Percentiles rank a stretch among this genome's conserved stretches.
phyloP scores from a whole-genome alignment of 2,888 invertebrate genomes.

The Polietes domitor region DNA sequence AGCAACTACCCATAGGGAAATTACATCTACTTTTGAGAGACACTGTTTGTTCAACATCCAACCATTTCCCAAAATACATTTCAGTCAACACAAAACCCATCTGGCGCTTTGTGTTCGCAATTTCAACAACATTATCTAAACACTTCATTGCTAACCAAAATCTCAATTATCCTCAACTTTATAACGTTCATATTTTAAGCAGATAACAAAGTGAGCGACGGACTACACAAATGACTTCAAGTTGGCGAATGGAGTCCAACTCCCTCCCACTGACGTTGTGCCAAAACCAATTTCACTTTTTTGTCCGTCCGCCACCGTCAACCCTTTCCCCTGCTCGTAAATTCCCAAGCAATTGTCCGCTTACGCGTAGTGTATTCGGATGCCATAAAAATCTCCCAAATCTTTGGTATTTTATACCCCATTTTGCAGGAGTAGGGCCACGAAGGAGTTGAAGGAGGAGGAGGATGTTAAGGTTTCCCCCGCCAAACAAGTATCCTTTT shows the following conservation, averaged over 20 bases:
- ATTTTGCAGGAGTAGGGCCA: slow-evolving; percentile 29
- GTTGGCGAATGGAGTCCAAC: not conserved
- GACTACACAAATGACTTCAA: slow-evolving; percentile 3
- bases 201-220: slow-evolving; percentile 62
- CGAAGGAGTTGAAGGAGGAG: not conserved
- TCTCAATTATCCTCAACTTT: slow-evolving; percentile 68
- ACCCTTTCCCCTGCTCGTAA: slow-evolving; percentile 60
- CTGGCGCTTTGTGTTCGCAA: slow-evolving; percentile 5
- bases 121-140: slow-evolving; percentile 47
- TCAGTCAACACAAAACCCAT: slow-evolving; percentile 7
- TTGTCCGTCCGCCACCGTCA: slow-evolving; percentile 12
- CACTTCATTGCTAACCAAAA: slow-evolving; percentile 54
- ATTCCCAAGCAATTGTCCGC: slow-evolving; percentile 62
- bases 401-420: slow-evolving; percentile 46
- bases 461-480: not conserved
- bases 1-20: no score
- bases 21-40: not conserved
- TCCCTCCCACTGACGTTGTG: not conserved
- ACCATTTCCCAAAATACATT: slow-evolving; percentile 48
- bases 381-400: not conserved
- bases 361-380: slow-evolving; percentile 21
- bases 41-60: slow-evolving; percentile 13
- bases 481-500: slow-evolving; percentile 48
- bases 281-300: not conserved
- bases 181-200: slow-evolving; percentile 68